These are phyloP conservation scores for Teleopsis dalmanni DNA, from an alignment of 1,140 invertebrate genomes.

Conservation along the genomic window DNA sequence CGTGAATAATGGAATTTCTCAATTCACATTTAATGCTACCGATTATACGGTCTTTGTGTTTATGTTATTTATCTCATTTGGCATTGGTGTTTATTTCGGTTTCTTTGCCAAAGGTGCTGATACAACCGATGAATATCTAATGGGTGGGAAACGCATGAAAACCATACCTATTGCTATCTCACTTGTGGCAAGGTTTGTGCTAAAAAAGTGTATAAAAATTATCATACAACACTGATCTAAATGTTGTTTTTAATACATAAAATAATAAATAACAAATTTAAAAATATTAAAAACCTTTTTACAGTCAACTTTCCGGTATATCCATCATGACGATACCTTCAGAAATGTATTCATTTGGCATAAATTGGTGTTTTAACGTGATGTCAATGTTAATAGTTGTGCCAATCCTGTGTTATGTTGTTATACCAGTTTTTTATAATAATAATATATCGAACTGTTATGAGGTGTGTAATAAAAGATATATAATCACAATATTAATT, in stretches of 20 bases:
- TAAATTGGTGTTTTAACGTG: constrained; percentile 58
- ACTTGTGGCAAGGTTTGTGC: constrained; percentile 51
- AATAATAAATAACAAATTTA: not conserved
- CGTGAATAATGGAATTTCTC: too few species aligned
- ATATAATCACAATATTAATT: too few species aligned
- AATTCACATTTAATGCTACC: constrained; percentile 44
- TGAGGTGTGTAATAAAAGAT: constrained; percentile 59
- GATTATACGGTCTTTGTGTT: constrained; percentile 55
- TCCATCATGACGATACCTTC: constrained; percentile 69
- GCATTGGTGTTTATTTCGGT: constrained; percentile 61
- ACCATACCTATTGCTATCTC: constrained; percentile 60
- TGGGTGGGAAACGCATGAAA: constrained; percentile 56
- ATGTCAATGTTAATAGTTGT: constrained; percentile 59
- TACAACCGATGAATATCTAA: constrained; percentile 54
- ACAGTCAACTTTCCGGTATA: constrained; percentile 72
- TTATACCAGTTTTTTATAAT: constrained; percentile 75
- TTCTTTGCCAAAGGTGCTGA: constrained; percentile 40
- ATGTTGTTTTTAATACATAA: too few species aligned
- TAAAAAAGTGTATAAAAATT: too few species aligned
- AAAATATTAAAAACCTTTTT: too few species aligned
- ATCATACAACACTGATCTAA: too few species aligned
- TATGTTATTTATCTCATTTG: constrained; percentile 55
- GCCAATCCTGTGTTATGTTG: constrained; percentile 57
- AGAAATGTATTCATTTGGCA: constrained; percentile 71
- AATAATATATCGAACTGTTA: constrained; percentile 73